phyloP scores from a whole-genome alignment of 2,113 vertebrate species.

The Pipra filicauda region DNA sequence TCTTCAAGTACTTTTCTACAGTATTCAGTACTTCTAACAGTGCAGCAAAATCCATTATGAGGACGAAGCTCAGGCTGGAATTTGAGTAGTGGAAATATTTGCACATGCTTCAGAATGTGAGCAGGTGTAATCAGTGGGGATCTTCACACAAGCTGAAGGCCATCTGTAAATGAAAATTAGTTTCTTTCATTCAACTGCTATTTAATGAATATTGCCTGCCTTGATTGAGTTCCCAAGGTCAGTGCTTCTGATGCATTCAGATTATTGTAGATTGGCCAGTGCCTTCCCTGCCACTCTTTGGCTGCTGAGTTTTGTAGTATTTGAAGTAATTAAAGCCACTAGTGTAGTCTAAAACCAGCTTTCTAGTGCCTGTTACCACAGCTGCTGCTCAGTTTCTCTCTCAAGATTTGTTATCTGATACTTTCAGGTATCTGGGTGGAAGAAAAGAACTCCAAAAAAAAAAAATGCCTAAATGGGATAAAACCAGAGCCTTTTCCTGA shows the following conservation, averaged over 20 bases:
- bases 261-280: background rate
- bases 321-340: background rate
- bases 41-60: accelerated
- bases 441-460: background rate
- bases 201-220: background rate
- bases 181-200: background rate
- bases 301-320: background rate
- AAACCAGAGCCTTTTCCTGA: background rate
- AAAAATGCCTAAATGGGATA: background rate
- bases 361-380: background rate
- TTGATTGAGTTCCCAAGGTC: background rate
- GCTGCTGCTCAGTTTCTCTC: background rate
- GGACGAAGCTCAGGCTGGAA: background rate
- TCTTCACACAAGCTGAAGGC: background rate
- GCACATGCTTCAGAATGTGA: background rate
- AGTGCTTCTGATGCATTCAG: background rate
- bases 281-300: background rate
- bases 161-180: background rate
- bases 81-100: background rate
- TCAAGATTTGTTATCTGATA: background rate
- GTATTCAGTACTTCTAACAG: background rate
- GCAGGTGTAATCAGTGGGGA: background rate
- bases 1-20: background rate
- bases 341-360: background rate
- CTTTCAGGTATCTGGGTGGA: background rate